Percentiles rank a stretch among this genome's conserved stretches.
phyloP scores from a whole-genome alignment of 2,113 vertebrate species.

The Jaculus jaculus region DNA sequence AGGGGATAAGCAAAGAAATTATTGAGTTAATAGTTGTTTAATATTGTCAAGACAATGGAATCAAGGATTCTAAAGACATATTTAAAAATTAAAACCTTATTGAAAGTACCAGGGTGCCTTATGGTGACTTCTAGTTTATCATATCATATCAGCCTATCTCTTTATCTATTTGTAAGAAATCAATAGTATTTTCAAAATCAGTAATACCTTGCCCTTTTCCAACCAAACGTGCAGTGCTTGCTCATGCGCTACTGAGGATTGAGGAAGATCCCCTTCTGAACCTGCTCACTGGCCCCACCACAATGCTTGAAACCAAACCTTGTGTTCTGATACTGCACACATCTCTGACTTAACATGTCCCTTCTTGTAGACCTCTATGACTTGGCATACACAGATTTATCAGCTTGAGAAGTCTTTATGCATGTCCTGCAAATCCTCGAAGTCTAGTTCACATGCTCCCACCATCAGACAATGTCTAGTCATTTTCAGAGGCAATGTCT shows the following conservation, averaged over 20 bases:
- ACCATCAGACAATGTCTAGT: background rate
- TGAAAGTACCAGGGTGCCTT: background rate
- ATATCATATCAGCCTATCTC: background rate
- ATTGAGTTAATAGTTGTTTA: background rate
- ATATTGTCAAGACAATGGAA: background rate
- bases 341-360: background rate
- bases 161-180: background rate
- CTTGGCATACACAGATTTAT: background rate
- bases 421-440: no score
- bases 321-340: accelerated
- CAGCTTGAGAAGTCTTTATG: accelerated
- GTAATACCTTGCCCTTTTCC: background rate
- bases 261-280: accelerated
- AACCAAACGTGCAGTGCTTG: background rate
- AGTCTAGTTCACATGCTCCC: no score
- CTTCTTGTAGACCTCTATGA: background rate
- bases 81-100: accelerated
- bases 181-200: background rate
- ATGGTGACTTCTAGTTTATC: background rate
- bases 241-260: background rate
- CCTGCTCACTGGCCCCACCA: background rate
- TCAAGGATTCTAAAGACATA: background rate
- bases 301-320: accelerated
- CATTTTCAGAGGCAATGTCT: accelerated
- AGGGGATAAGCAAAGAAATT: background rate